Percentiles rank a stretch among this genome's conserved stretches.
These are phyloP conservation scores for Neuroterus valhalla DNA, from an alignment of 1,140 invertebrate genomes.

Conservation along the genomic window DNA sequence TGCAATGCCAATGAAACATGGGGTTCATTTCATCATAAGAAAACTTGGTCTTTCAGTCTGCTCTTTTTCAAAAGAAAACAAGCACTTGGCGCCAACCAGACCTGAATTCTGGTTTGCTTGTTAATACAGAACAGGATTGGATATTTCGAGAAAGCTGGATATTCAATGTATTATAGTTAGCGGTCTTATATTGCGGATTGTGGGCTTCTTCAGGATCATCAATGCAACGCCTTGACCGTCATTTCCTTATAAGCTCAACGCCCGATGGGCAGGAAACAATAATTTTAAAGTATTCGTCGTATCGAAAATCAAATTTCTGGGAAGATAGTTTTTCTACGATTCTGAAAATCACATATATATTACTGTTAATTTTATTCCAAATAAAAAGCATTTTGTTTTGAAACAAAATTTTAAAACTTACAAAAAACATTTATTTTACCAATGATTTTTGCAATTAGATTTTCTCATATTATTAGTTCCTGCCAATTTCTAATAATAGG, in stretches of 20 bases:
- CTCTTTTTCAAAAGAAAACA: neutral
- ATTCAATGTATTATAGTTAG: neutral
- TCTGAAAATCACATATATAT: neutral
- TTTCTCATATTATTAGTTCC: no score
- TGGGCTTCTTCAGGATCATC: conserved; percentile 2
- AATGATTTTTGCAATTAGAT: no score
- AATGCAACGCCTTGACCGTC: neutral
- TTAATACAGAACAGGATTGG: conserved; percentile 10
- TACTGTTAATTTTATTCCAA: no score
- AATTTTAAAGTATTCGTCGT: neutral
- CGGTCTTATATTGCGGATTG: neutral
- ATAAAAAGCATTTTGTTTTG: no score
- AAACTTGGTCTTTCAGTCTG: neutral
- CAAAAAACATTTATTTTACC: no score
- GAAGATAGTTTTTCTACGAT: neutral
- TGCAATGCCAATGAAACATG: neutral
- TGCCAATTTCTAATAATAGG: no score
- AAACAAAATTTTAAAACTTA: no score
- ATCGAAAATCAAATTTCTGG: neutral
- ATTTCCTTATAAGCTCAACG: neutral
- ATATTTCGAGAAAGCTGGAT: conserved; percentile 9
- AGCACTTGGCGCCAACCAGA: conserved; percentile 2
- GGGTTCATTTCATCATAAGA: neutral
- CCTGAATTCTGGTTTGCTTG: conserved; percentile 15
- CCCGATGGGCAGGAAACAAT: neutral